A percentile compares a stretch with the other conserved stretches of the same genome.
Evolutionary conservation across 2,888 invertebrate species (phyloP).

Genomic region (Ectemnius continuus): DNA sequence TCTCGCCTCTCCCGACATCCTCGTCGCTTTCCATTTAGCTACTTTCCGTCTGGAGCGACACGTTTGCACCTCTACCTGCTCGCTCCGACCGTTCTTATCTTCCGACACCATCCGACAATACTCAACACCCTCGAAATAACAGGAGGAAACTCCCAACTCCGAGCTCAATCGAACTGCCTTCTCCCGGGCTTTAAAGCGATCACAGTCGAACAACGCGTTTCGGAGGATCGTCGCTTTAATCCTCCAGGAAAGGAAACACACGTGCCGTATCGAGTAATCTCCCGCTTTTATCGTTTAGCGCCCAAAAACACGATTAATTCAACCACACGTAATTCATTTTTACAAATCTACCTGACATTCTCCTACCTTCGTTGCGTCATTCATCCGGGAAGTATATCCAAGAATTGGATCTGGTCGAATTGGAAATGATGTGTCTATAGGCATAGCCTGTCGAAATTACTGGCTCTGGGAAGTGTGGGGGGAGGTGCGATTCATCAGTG

Average conservation of each 20-base stretch:
- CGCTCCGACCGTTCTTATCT: neutral
- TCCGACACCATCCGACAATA: conserved; percentile 20
- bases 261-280: neutral
- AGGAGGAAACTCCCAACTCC: neutral
- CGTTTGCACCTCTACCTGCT: conserved; percentile 31
- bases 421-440: too few relatives aligned
- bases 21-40: conserved; percentile 54
- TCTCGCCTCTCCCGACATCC: conserved; percentile 19
- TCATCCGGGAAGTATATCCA: too few relatives aligned
- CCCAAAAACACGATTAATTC: conserved; percentile 46
- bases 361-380: too few relatives aligned
- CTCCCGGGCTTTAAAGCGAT: neutral
- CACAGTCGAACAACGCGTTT: neutral
- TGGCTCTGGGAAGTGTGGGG: neutral
- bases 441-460: too few relatives aligned
- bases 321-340: conserved; percentile 52
- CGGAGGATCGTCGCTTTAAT: neutral
- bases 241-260: neutral
- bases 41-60: conserved; percentile 31
- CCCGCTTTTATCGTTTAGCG: neutral
- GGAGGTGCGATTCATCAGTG: conserved; percentile 16
- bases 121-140: conserved; percentile 19
- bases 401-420: too few relatives aligned
- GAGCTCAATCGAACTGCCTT: neutral
- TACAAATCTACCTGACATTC: too few relatives aligned